A percentile compares a stretch with the other conserved stretches of the same genome.
phyloP scores from a whole-genome alignment of 2,888 invertebrate species.

The Zhengitettix transpicula region DNA sequence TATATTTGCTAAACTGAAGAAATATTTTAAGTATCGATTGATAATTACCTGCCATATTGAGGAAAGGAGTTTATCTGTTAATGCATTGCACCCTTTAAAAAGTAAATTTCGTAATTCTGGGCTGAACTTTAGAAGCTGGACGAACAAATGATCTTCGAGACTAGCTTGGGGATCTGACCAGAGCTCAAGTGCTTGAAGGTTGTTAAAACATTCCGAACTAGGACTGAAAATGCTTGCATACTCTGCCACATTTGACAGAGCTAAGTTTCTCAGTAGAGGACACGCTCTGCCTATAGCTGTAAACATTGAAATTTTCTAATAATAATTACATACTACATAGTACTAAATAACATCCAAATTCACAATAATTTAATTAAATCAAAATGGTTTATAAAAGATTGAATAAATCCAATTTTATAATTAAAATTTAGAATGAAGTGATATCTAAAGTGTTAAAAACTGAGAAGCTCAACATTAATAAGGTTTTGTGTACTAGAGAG shows the following conservation, averaged over 20 bases:
- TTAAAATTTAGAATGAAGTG: no score
- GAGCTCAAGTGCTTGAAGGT: constrained; percentile 19
- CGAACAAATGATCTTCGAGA: constrained; percentile 14
- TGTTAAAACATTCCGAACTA: constrained; percentile 13
- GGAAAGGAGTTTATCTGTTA: constrained; percentile 16
- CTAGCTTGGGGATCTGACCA: constrained; percentile 18
- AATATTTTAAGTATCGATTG: no score
- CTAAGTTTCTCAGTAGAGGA: constrained; percentile 20
- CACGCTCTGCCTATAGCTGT: constrained; percentile 21
- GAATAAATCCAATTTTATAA: no score
- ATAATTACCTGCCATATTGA: constrained; percentile 20
- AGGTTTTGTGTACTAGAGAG: no score
- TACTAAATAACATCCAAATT: no score
- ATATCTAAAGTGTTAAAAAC: no score
- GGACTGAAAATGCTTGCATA: constrained; percentile 12
- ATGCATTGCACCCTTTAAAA: constrained; percentile 18
- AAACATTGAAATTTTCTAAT: neutral
- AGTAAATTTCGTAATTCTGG: constrained; percentile 19
- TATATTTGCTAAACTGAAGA: neutral
- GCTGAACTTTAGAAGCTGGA: constrained; percentile 18
- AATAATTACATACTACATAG: no score
- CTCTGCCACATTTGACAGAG: constrained; percentile 18
- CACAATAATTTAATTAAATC: no score
- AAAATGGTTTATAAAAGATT: no score
- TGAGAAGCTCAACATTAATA: no score